These are phyloP conservation scores for Geotrypetes seraphini DNA, from an alignment of 2,797 vertebrate species.

Conservation along the genomic window DNA sequence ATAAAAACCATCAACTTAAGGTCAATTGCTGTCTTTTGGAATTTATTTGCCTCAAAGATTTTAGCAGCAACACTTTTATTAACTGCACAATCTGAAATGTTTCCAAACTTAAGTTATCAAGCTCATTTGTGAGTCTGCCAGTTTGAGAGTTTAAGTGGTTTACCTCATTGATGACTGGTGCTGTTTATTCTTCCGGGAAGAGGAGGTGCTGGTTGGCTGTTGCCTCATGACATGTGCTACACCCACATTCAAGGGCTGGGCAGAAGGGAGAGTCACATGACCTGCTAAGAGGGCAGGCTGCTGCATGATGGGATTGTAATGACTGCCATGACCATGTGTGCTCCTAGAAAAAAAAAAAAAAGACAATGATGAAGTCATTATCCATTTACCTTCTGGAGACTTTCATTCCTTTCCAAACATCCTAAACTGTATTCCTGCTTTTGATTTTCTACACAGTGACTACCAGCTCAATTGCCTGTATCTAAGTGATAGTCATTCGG, in stretches of 20 bases:
- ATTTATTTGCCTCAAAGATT: too few species aligned
- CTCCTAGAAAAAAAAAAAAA: constrained; percentile 56
- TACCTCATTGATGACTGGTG: constrained; percentile 85
- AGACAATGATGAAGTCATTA: not conserved
- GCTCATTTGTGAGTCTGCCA: too few species aligned
- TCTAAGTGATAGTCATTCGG: too few species aligned
- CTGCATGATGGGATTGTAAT: constrained; percentile 99
- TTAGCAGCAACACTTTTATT: too few species aligned
- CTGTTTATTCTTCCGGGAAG: constrained; percentile 85
- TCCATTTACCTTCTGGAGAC: not conserved
- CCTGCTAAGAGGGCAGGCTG: constrained; percentile 85
- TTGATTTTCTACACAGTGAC: too few species aligned
- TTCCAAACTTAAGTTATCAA: too few species aligned
- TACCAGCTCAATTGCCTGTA: too few species aligned
- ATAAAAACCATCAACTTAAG: too few species aligned
- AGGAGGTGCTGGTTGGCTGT: constrained; percentile 66
- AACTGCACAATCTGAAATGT: too few species aligned
- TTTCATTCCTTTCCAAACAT: rapidly evolving
- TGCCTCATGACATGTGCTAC: constrained; percentile 97
- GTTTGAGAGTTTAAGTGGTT: too few species aligned
- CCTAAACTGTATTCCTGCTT: not conserved
- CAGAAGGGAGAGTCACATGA: constrained; percentile 85
- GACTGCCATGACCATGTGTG: constrained; percentile 83
- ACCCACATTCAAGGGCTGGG: constrained; percentile 90
- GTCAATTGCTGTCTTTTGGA: too few species aligned